phyloP scores from a whole-genome alignment of 2,888 invertebrate species.

The Eupeodes luniger region DNA sequence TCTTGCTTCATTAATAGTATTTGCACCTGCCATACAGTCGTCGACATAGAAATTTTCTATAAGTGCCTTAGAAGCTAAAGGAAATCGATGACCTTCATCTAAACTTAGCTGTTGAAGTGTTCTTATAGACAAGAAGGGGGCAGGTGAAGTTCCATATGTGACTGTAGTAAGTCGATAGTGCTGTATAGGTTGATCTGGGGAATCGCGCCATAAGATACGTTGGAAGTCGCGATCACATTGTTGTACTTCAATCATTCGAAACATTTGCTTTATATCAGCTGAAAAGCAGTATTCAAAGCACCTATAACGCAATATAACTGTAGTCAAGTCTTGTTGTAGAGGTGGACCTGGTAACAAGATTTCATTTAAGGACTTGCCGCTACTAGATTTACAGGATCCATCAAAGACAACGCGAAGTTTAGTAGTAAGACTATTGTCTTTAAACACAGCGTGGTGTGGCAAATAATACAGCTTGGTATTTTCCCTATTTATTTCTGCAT shows the following conservation, averaged over 20 bases:
- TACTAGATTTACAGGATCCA: neutral
- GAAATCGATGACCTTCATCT: too few species aligned
- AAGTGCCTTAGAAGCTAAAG: constrained; percentile 1
- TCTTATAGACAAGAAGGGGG: constrained; percentile 23
- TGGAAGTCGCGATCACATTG: constrained; percentile 22
- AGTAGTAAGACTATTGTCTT: constrained; percentile 22
- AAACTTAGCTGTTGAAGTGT: neutral
- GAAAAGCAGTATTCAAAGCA: constrained; percentile 31
- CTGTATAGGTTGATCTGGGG: constrained; percentile 13
- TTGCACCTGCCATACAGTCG: constrained; percentile 14
- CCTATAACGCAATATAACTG: constrained; percentile 34
- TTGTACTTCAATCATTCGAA: constrained; percentile 27
- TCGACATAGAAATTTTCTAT: neutral
- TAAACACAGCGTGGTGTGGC: constrained; percentile 9
- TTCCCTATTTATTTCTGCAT: neutral
- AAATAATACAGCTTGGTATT: constrained; percentile 31
- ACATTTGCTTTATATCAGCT: constrained; percentile 34
- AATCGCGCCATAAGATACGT: neutral
- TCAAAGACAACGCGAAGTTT: neutral
- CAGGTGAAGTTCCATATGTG: constrained; percentile 19
- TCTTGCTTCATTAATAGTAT: neutral
- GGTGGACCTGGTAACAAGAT: constrained; percentile 29
- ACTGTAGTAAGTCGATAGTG: constrained; percentile 27
- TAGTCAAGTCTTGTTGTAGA: constrained; percentile 29
- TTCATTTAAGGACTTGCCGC: neutral